Conservation (phyloP, 2,888 invertebrate species). For the Trichopoda pennipes region DNA sequence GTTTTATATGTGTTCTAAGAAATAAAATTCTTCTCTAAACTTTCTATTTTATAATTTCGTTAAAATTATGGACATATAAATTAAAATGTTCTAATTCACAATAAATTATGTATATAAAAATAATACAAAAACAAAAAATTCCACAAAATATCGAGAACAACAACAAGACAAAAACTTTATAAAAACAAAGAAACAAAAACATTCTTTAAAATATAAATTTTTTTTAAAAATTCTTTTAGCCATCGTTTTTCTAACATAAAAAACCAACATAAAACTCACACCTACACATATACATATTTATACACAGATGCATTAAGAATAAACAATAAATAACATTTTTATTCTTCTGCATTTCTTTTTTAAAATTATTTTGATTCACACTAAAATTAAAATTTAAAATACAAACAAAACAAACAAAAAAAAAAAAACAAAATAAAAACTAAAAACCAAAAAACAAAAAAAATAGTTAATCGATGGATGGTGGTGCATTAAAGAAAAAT, state of each 20-base stretch:
- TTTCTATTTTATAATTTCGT: no score
- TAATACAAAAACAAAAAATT: background rate
- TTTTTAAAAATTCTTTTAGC: background rate
- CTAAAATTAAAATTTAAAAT: no score
- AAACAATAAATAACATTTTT: background rate
- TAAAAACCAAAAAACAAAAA: constrained; percentile 15
- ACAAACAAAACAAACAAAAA: background rate
- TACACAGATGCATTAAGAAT: background rate
- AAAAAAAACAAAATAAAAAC: constrained; percentile 17
- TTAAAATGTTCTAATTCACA: no score
- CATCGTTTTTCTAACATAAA: background rate
- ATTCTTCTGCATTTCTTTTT: background rate
- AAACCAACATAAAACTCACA: constrained; percentile 23
- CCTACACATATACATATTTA: background rate
- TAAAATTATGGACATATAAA: no score
- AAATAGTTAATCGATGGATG: constrained; percentile 28
- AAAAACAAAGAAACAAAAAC: background rate
- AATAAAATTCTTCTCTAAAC: no score
- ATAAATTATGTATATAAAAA: background rate
- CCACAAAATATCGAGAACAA: background rate
- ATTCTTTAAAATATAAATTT: background rate
- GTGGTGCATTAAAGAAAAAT: constrained; percentile 39
- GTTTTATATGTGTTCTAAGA: no score
- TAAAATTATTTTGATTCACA: no score
- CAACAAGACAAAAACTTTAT: background rate